Evolutionary conservation across 1,140 invertebrate species (phyloP), one percentile per base, ranked within the genome.

Genomic region (Asbolus verrucosus): DNA sequence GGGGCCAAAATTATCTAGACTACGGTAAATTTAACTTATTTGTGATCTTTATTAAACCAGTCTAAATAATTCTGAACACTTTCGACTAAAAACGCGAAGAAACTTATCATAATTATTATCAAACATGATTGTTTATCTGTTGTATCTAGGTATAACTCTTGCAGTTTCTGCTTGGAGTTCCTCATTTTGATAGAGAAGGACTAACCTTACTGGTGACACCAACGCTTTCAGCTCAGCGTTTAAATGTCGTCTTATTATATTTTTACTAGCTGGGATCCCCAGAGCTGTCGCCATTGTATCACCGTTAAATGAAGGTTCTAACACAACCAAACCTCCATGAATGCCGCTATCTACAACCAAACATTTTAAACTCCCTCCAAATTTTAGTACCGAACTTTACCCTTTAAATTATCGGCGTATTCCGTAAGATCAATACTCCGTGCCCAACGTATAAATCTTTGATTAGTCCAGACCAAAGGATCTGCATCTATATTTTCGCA

Each of bases 401-500:
- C 93, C 90, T 94, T 94, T n/a, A 97, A 84, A 82, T 96, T 96
- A 69, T 96, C 93, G 70, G 94, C 92, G 79, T 96, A 98, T 85
- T 98, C 95, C 41, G 89, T 91, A 74, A 98, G 86, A 84, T 98
- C 95, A 78, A 98, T 96, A 80, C 91, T 93, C 75, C 92, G 87
- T 14, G 94, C 92, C 95, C 95, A 98, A 76, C 92, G 89, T 68
- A 97, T 92, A 78, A 97, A 94, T 77, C 94, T 88, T 76, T 95
- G 91, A 85, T 96, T 97, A 69, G 94, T 97, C 95, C 95, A 98
- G 14, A 97, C 94, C 60, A 98, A 83, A 31, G 94, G 94, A 85
- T 98, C 94, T 13, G 90, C 90, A 78, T 96, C 92, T 33, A 92
- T 88, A 75, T 89, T 90, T 79, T 96, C 94, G 79, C 93, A 94